Conservation (phyloP, 2,113 vertebrate species). For the Sitta europaea region DNA sequence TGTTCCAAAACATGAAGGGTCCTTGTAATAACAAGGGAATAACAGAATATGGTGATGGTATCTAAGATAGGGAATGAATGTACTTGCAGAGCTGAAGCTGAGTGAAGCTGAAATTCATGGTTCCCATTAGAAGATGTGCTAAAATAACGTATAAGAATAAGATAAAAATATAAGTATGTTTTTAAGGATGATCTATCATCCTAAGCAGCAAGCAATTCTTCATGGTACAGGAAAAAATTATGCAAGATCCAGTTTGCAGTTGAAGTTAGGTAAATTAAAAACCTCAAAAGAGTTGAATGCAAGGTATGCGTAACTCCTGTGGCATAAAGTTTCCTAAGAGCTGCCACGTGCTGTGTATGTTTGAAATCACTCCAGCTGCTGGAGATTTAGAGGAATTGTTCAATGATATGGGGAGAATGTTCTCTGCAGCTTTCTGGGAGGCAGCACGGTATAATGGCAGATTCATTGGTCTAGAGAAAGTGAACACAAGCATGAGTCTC, state of each 20-base stretch:
- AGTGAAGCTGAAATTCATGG: background rate
- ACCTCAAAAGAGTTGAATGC: background rate
- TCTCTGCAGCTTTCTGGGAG: background rate
- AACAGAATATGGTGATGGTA: rapidly evolving
- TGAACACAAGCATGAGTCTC: background rate
- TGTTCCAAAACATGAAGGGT: background rate
- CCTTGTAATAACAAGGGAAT: background rate
- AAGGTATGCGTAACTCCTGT: background rate
- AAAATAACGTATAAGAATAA: no score
- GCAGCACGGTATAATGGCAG: background rate
- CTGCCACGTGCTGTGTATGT: rapidly evolving
- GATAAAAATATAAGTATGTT: background rate
- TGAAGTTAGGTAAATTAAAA: background rate
- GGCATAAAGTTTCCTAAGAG: background rate
- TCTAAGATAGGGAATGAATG: background rate
- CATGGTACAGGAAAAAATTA: background rate
- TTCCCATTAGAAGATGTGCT: background rate
- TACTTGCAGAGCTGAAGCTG: background rate
- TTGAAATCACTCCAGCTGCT: background rate
- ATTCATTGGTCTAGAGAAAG: background rate
- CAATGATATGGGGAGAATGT: background rate
- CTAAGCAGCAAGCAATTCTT: background rate
- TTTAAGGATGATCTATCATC: background rate
- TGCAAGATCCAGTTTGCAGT: background rate
- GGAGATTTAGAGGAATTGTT: background rate